phyloP scores from a whole-genome alignment of 2,113 vertebrate species.

The Pandion haliaetus region DNA sequence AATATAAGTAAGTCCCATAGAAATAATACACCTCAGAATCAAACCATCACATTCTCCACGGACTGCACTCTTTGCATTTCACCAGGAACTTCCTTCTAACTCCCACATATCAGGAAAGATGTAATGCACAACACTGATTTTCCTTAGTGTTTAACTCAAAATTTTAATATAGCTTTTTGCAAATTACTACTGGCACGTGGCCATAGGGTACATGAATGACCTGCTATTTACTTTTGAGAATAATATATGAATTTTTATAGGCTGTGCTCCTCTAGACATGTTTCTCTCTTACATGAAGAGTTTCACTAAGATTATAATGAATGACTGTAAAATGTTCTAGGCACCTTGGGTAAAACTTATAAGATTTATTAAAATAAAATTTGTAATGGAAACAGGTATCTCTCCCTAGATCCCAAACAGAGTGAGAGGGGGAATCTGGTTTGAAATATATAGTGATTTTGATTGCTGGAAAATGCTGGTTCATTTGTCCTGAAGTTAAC shows the following conservation, averaged over 20 bases:
- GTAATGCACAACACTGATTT: background rate
- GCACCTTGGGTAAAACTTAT: background rate
- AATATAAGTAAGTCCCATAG: background rate
- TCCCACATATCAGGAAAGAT: background rate
- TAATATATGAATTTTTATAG: background rate
- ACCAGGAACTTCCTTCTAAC: background rate
- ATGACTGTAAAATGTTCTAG: background rate
- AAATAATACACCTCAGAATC: background rate
- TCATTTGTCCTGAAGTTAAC: background rate
- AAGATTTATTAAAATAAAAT: background rate
- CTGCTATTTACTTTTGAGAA: background rate
- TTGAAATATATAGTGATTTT: background rate
- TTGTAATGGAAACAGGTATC: background rate
- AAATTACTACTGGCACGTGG: background rate
- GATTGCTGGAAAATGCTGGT: background rate
- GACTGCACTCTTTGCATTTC: background rate
- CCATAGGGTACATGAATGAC: background rate
- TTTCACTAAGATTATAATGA: background rate
- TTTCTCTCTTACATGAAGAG: background rate
- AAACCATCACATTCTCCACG: background rate
- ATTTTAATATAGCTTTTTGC: background rate
- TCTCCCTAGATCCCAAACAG: background rate
- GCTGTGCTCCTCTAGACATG: background rate
- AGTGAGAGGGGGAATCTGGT: rapidly evolving
- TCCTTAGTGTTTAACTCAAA: background rate